Evolutionary conservation across 2,113 vertebrate genomes (phyloP), one percentile per base, ranked within the genome.

Genomic region (Chaenocephalus aceratus): DNA sequence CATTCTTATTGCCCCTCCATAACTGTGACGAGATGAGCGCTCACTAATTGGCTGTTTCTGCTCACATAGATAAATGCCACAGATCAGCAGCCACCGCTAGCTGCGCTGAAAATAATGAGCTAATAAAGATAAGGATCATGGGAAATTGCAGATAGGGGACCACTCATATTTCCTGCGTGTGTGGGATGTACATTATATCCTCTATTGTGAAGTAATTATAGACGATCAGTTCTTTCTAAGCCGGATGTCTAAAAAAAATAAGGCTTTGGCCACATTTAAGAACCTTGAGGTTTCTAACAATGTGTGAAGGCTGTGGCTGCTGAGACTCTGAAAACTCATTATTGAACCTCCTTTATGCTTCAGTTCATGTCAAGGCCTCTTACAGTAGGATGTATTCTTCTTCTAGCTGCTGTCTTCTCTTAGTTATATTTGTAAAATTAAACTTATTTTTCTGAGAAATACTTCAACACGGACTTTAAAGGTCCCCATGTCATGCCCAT

Each of bases 101-200:
- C 85, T 88, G 64, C 73, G 45, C 66, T 75, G 86, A 84, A 90
- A 89, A 91, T 92, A 92, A 93, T 92, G 91, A 92, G 91, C 91
- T 89, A 87, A 92, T 93, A 92, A 91, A 91, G 91, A 92, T 91
- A 91, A 92, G 86, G 90, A 91, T 92, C 88, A 89, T 91, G 84
- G 84, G 83, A 89, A 90, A 92, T 82, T 88, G 87, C 81, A 91
- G 86, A 87, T 84, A 72, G 82, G 88, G 88, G 83, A 84, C 77
- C 66, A 45, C 69, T 91, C 80, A 49, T 79, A 90, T 80, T 87
- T 63, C 53, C 80, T 49, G 56, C 80, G 80, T 87, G 77, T 60
- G 67, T n/a, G 21, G 41, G 72, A 62, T 44, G 57, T 68, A 85
- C 68, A 62, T 66, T 70, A 59, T 57, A 8, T 34, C 57, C 68